These are phyloP conservation scores for Aviceda subcristata DNA, from an alignment of 2,113 vertebrate species.

Conservation along the genomic window DNA sequence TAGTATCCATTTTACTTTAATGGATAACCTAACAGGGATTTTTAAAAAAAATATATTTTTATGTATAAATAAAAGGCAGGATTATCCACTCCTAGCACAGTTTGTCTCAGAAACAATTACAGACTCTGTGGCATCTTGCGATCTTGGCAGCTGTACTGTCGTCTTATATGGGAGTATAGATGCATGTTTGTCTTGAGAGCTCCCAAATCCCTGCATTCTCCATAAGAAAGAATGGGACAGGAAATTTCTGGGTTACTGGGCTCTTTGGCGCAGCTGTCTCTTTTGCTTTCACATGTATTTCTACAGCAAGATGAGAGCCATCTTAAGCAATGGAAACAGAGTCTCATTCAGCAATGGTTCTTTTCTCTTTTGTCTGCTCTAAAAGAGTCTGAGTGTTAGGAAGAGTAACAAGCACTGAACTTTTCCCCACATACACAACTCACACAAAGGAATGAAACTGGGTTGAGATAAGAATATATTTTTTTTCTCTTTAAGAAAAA, in stretches of 20 bases:
- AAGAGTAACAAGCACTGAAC: conserved; percentile 26
- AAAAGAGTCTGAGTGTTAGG: conserved; percentile 56
- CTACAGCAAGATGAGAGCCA: conserved; percentile 44
- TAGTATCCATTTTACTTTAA: background rate
- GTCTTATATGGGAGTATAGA: conserved; percentile 51
- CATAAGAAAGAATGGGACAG: conserved; percentile 50
- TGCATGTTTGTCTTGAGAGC: conserved; percentile 33
- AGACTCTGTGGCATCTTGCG: background rate
- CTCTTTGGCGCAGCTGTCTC: conserved; percentile 50
- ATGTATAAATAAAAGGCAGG: background rate
- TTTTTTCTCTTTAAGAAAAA: background rate
- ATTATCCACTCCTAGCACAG: conserved; percentile 3
- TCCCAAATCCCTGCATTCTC: conserved; percentile 19
- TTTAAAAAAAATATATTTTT: background rate
- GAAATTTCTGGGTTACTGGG: conserved; percentile 58
- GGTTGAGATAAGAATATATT: background rate
- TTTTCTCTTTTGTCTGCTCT: conserved; percentile 56
- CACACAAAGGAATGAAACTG: background rate
- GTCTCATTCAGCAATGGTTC: conserved; percentile 47
- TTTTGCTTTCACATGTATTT: conserved; percentile 52
- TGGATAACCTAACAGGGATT: background rate
- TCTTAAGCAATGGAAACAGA: conserved; percentile 55
- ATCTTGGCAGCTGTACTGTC: conserved; percentile 38
- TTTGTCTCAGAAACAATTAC: background rate
- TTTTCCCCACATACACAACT: conserved; percentile 16